phyloP scores from a whole-genome alignment of 2,113 vertebrate species.

The Oreochromis spilurus region DNA sequence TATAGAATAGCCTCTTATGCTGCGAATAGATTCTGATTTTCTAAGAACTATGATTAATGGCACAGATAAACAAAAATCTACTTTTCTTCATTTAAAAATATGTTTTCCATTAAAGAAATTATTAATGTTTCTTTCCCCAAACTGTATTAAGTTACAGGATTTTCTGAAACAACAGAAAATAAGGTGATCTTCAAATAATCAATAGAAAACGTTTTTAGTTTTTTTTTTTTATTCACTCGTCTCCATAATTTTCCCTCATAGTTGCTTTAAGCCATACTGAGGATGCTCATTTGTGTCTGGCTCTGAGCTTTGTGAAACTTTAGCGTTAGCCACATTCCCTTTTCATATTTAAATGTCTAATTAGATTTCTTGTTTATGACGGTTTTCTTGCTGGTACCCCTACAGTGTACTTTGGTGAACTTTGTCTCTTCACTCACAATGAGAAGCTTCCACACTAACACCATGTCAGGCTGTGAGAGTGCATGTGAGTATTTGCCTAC shows the following conservation, averaged over 20 bases:
- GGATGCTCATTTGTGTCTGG: background rate
- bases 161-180: background rate
- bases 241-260: background rate
- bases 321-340: background rate
- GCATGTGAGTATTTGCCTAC: background rate
- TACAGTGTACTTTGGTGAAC: background rate
- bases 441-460: background rate
- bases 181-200: background rate
- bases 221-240: too few relatives aligned
- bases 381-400: background rate
- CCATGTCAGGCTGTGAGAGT: background rate
- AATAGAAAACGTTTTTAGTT: background rate
- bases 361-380: background rate
- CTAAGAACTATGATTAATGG: background rate
- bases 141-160: background rate
- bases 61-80: background rate
- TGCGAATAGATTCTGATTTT: background rate
- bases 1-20: background rate
- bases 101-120: background rate
- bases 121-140: background rate
- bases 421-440: background rate
- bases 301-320: background rate
- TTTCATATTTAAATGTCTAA: background rate
- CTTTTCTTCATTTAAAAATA: background rate
- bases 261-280: background rate